Conservation (phyloP, 64 coral and sea anemone species). For the Porites lutea region DNA sequence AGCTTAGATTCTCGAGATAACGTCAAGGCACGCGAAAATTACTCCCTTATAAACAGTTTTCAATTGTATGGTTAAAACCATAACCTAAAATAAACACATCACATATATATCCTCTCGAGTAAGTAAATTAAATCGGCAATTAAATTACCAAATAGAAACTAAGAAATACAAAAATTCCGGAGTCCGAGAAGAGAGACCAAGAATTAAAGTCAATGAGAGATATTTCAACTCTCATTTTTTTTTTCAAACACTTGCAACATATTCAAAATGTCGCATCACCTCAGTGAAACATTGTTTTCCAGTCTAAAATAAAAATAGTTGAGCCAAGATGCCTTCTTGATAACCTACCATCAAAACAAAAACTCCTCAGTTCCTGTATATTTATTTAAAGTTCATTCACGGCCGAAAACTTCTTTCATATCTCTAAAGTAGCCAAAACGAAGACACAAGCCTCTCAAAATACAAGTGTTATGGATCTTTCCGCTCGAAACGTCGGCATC, state of each 20-base stretch:
- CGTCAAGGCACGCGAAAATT: not conserved
- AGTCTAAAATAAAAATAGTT: not conserved
- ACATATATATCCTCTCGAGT: slow-evolving; percentile 22
- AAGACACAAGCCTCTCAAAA: slow-evolving; percentile 2
- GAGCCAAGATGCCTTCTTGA: not conserved
- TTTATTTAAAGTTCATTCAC: slow-evolving; percentile 13
- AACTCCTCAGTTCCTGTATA: not conserved
- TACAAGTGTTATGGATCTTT: slow-evolving; percentile 33
- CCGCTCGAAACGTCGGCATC: slow-evolving; percentile 11
- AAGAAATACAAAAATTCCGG: not conserved
- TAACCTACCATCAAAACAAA: not conserved
- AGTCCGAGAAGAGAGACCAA: not conserved
- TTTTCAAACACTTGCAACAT: not conserved
- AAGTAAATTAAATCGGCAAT: not conserved
- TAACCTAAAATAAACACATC: slow-evolving; percentile 20
- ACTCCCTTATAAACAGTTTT: not conserved
- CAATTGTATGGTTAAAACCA: not conserved
- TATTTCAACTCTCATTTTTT: not conserved
- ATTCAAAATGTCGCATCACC: not conserved
- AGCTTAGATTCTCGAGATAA: not conserved
- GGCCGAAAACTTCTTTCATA: slow-evolving; percentile 13
- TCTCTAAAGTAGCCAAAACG: not conserved
- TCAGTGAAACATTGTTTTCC: not conserved
- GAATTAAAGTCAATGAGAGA: not conserved
- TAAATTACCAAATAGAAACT: not conserved